Evolutionary conservation across 2,797 vertebrate genomes (phyloP), one percentile per base, ranked within the genome.

Genomic region (Fringilla coelebs): DNA sequence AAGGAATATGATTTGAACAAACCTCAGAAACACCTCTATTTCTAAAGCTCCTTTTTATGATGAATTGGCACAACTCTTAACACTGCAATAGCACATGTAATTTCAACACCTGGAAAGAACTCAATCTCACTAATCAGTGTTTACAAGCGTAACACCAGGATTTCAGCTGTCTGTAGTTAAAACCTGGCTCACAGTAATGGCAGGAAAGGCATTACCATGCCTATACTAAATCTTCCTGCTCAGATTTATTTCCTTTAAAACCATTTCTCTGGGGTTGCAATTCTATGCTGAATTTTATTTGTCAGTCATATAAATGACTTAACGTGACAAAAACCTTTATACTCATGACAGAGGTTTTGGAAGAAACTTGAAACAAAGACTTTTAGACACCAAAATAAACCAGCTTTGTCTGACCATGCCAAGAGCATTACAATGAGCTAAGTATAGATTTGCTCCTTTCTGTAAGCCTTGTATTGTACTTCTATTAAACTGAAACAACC

Each of bases 201-300:
- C 85, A 95, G 55, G 36, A 88, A 88, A 91, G 46, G 88, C 66
- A 94, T 96, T 93, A 92, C 67, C 15, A 75, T 63, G 61, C 67
- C 80, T 89, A 60, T 31, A 88, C 52, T 94, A 95, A 93, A 95
- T 96, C 86, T 85, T 93, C 46, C 65, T 83, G 72, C 49, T 91
- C 81, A 90, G 84, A 94, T 95, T 97, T 94, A 93, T 91, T 92
- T 93, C 76, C 83, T 90, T 73, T 91, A 92, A 93, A 96, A 93
- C 54, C 40, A 90, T 86, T 96, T 82, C 79, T 91, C 71, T 76
- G 34, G 38, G 31, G 94, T 51, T 88, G 93, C 71, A 95, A 49
- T 87, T 94, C 72, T 83, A 46, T 45, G 71, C 77, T 77, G 83
- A 86, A 88, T 96, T 95, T 95, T 95, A 90, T 95, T 92, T 93